phyloP scores from a whole-genome alignment of 2,888 invertebrate genomes.

The Panzeria rudis region DNA sequence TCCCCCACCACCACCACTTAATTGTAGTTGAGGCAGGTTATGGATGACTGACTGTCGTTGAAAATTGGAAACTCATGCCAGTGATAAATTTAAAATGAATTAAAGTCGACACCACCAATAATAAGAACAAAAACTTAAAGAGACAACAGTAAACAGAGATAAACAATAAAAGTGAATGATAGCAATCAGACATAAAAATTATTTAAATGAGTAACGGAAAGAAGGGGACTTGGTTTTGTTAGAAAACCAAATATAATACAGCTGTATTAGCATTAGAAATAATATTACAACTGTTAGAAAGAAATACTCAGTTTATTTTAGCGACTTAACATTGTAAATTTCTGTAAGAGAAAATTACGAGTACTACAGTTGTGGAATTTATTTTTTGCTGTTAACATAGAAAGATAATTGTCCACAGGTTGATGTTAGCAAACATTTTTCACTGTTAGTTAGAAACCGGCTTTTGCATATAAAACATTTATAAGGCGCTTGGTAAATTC shows the following conservation, averaged over 20 bases:
- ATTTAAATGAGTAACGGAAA: neutral
- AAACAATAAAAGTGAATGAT: neutral
- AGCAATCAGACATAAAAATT: neutral
- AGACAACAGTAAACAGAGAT: constrained; percentile 7
- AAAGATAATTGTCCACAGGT: neutral
- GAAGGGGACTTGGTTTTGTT: neutral
- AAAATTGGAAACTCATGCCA: constrained; percentile 44
- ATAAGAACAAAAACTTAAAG: neutral
- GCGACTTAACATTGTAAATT: constrained; percentile 8
- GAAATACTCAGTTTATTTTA: neutral
- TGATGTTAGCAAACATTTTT: neutral
- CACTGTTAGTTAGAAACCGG: constrained; percentile 48
- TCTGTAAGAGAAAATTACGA: neutral
- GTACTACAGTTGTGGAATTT: constrained; percentile 34
- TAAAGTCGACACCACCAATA: neutral
- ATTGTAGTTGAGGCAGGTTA: constrained; percentile 54
- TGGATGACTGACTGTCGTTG: constrained; percentile 31
- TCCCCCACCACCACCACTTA: constrained; percentile 31
- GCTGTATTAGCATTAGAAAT: constrained; percentile 14
- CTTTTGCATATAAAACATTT: constrained; percentile 8
- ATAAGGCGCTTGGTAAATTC: neutral
- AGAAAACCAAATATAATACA: neutral
- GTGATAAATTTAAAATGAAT: constrained; percentile 23
- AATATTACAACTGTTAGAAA: neutral
- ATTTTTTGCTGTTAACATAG: constrained; percentile 45